Conservation (phyloP, 2,113 vertebrate species). For the Tympanuchus pallidicinctus region DNA sequence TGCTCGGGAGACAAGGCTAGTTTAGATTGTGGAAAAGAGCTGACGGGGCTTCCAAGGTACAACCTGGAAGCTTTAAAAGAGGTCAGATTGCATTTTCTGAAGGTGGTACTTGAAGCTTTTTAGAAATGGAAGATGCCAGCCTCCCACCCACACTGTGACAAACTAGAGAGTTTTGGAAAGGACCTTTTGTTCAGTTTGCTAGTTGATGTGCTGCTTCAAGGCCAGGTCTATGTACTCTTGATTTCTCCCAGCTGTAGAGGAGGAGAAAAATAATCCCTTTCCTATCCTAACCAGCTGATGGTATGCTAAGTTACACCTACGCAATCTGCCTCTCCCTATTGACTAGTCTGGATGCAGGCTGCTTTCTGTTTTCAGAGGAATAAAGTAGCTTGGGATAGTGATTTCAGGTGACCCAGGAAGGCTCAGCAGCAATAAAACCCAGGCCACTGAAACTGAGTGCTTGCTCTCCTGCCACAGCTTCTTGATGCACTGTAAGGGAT, state of each 20-base stretch:
- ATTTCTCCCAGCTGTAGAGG: neutral
- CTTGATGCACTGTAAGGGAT: neutral
- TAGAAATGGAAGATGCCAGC: neutral
- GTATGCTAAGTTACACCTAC: neutral
- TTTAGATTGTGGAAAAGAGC: neutral
- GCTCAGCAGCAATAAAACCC: neutral
- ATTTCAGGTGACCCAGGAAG: neutral
- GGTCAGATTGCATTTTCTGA: neutral
- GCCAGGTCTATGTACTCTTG: neutral
- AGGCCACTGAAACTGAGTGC: neutral
- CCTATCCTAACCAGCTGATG: rapidly evolving
- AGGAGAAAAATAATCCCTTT: neutral
- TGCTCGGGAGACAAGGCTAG: neutral
- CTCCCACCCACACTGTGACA: rapidly evolving
- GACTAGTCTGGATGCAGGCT: neutral
- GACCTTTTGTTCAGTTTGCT: neutral
- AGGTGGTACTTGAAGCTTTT: neutral
- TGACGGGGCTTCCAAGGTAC: neutral
- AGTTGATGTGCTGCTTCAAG: rapidly evolving
- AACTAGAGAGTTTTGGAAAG: neutral
- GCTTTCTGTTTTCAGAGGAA: neutral
- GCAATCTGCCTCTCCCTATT: neutral
- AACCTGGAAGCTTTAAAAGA: neutral
- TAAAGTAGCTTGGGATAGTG: neutral
- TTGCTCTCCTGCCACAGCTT: neutral